These are phyloP conservation scores for Melanostigma gelatinosum DNA, from an alignment of 2,113 vertebrate genomes.

Conservation along the genomic window DNA sequence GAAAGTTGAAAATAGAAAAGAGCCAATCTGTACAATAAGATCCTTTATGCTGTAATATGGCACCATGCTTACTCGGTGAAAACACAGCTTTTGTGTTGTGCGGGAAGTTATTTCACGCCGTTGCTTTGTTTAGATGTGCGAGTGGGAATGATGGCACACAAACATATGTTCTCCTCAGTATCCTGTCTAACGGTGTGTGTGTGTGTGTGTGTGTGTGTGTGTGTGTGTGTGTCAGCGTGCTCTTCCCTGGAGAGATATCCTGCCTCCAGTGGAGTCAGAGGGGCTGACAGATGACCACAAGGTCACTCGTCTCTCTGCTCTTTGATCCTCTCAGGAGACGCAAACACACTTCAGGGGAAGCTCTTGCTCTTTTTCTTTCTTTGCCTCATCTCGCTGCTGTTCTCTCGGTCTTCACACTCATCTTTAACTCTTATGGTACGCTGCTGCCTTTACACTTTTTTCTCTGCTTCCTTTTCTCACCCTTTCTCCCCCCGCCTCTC, in stretches of 20 bases:
- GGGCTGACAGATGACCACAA: slow-evolving; percentile 68
- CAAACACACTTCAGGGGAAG: slow-evolving; percentile 47
- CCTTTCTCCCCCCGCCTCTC: neutral
- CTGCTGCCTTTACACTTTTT: neutral
- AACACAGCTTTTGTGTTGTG: slow-evolving; percentile 1
- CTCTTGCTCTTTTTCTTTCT: slow-evolving; percentile 35
- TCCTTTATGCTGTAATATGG: slow-evolving; percentile 4
- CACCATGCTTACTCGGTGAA: slow-evolving; percentile 16
- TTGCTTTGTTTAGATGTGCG: slow-evolving; percentile 25
- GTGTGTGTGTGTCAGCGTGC: neutral
- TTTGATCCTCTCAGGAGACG: slow-evolving; percentile 63
- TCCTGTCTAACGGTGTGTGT: slow-evolving; percentile 9
- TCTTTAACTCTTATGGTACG: neutral
- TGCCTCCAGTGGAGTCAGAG: slow-evolving; percentile 60
- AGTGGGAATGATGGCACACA: slow-evolving; percentile 23
- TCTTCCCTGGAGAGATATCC: slow-evolving; percentile 53
- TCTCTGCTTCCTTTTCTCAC: slow-evolving; percentile 4
- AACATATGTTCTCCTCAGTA: slow-evolving; percentile 28
- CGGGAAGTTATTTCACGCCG: slow-evolving; percentile 9
- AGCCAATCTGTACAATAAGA: slow-evolving; percentile 6
- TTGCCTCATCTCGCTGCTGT: slow-evolving; percentile 2
- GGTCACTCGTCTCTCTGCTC: slow-evolving; percentile 65
- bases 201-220: slow-evolving; percentile 7
- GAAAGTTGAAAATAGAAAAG: slow-evolving; percentile 6
- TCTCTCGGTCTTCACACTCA: slow-evolving; percentile 7